A percentile compares a stretch with the other conserved stretches of the same genome.
Evolutionary conservation across 2,113 vertebrate species (phyloP).

Genomic region (Vulpes lagopus): DNA sequence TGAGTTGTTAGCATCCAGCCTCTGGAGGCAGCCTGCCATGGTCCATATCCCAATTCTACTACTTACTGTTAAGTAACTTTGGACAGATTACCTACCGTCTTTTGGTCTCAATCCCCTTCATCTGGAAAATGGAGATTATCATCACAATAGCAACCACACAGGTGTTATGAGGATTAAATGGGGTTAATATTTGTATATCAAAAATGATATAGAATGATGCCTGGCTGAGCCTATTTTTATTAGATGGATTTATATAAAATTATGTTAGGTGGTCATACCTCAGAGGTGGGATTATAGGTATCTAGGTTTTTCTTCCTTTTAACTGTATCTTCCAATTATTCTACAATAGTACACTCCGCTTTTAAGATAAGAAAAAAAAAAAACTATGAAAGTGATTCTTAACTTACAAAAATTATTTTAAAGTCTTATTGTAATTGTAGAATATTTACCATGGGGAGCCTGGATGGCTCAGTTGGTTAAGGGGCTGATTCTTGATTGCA

Average conservation of each 20-base stretch:
- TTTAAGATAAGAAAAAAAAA: constrained; percentile 22
- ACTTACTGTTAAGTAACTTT: background rate
- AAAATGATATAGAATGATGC: background rate
- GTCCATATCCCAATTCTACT: background rate
- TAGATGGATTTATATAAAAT: background rate
- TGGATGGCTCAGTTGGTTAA: background rate
- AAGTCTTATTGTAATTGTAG: background rate
- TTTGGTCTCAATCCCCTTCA: background rate
- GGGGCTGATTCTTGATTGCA: background rate
- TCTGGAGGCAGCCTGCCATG: background rate
- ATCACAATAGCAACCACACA: background rate
- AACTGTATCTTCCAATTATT: background rate
- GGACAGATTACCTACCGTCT: background rate
- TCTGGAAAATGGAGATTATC: background rate
- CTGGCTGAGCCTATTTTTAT: background rate
- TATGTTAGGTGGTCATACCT: background rate
- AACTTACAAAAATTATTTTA: background rate
- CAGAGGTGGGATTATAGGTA: background rate
- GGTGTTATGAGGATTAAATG: background rate
- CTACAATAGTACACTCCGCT: background rate
- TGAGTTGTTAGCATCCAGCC: too few relatives aligned
- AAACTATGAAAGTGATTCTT: background rate
- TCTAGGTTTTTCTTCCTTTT: background rate
- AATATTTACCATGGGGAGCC: background rate
- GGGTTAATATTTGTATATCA: background rate